Evolutionary conservation across 2,888 invertebrate genomes (phyloP).

Genomic region (Teleogryllus oceanicus): DNA sequence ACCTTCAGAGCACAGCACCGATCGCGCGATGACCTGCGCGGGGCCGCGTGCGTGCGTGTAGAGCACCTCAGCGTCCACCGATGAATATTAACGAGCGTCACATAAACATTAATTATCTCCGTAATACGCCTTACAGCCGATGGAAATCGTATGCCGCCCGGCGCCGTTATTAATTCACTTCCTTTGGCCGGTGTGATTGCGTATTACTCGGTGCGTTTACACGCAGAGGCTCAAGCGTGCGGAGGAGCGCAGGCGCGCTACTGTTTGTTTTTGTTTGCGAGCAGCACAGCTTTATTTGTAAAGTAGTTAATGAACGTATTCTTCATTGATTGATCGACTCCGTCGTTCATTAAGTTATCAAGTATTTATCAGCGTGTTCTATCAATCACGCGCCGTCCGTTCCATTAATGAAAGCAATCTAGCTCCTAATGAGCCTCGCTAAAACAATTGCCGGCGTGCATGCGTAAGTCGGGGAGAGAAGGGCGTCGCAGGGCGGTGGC

Average conservation of each 20-base stretch:
- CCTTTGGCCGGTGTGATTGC: too few species aligned
- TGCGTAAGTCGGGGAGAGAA: slow-evolving; percentile 18
- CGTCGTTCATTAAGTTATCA: slow-evolving; percentile 9
- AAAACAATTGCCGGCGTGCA: neutral
- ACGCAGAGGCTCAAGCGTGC: neutral
- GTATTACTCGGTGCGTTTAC: neutral
- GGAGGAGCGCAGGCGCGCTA: neutral
- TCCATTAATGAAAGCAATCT: slow-evolving; percentile 18
- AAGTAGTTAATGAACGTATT: neutral
- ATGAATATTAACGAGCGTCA: neutral
- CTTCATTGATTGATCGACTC: slow-evolving; percentile 18
- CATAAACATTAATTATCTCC: neutral
- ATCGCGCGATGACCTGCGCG: too few species aligned
- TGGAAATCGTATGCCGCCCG: neutral
- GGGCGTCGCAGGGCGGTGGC: neutral
- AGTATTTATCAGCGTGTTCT: neutral
- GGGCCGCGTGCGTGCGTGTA: too few species aligned
- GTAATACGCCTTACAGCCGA: neutral
- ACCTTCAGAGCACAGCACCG: too few species aligned
- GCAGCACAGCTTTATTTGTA: neutral
- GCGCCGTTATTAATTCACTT: neutral
- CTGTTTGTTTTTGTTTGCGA: neutral
- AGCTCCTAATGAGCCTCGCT: neutral
- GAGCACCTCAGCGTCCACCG: neutral
- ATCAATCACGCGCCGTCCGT: neutral